phyloP scores from a whole-genome alignment of 2,797 vertebrate species.

The Vireo griseus region DNA sequence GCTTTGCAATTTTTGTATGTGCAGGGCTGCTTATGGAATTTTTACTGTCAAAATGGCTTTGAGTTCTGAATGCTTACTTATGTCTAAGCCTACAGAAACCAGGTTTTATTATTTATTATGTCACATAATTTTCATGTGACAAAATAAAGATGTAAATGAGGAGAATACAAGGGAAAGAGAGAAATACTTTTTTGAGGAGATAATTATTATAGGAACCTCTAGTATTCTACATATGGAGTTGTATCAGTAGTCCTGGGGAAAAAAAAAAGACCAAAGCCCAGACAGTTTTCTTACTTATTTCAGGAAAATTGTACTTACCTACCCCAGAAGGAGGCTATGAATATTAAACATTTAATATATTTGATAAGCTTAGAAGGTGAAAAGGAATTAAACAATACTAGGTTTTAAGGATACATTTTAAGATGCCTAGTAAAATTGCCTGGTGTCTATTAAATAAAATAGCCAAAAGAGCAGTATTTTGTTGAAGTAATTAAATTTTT shows the following conservation, averaged over 20 bases:
- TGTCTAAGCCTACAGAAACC: neutral
- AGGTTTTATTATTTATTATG: no score
- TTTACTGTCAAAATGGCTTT: neutral
- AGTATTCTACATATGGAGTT: neutral
- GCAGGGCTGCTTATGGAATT: neutral
- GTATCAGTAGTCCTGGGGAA: neutral
- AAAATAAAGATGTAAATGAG: neutral
- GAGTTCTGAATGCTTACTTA: neutral
- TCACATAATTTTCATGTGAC: neutral
- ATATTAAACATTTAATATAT: neutral
- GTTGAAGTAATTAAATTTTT: neutral
- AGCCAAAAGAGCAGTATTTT: neutral
- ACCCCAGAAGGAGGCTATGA: neutral
- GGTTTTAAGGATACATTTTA: neutral
- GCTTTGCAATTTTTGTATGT: neutral
- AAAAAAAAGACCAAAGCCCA: neutral
- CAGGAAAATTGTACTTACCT: neutral
- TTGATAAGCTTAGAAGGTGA: neutral
- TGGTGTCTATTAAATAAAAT: neutral
- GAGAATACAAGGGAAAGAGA: neutral
- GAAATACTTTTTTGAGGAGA: neutral
- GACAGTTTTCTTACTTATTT: neutral
- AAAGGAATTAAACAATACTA: neutral
- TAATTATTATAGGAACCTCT: neutral
- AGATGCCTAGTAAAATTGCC: neutral